These are phyloP conservation scores for Leucania comma DNA, from an alignment of 2,888 invertebrate species.

Conservation along the genomic window DNA sequence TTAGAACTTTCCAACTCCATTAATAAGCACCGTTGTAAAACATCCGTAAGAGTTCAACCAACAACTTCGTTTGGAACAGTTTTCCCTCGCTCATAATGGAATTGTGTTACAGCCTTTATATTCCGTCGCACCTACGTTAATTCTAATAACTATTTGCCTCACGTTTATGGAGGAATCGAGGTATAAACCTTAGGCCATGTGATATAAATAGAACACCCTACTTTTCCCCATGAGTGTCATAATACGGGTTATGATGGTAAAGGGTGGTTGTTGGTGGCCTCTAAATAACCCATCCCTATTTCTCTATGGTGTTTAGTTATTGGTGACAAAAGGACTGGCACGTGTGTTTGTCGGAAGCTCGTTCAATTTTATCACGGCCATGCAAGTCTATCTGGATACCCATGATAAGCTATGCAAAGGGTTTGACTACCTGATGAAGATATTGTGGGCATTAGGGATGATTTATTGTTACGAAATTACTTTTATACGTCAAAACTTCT, in stretches of 20 bases:
- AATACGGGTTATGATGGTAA: slow-evolving; percentile 21
- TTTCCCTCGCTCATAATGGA: slow-evolving; percentile 47
- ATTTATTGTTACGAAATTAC: too few relatives aligned
- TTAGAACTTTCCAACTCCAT: slow-evolving; percentile 51
- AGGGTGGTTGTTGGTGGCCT: slow-evolving; percentile 7
- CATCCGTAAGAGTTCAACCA: slow-evolving; percentile 50
- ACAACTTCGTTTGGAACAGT: slow-evolving; percentile 45
- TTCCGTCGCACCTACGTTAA: slow-evolving; percentile 49
- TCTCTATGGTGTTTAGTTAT: slow-evolving; percentile 3
- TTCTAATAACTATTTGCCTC: slow-evolving; percentile 44
- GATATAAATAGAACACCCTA: slow-evolving; percentile 25
- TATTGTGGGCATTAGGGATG: background rate
- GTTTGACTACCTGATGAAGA: background rate
- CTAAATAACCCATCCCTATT: slow-evolving; percentile 13
- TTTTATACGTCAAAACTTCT: too few relatives aligned
- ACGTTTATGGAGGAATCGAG: slow-evolving; percentile 43
- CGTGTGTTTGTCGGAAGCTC: background rate
- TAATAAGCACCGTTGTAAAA: slow-evolving; percentile 51
- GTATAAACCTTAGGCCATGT: slow-evolving; percentile 22
- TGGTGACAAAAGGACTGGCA: background rate
- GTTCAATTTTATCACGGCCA: background rate
- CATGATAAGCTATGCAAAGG: background rate
- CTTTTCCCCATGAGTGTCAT: slow-evolving; percentile 42
- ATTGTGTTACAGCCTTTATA: slow-evolving; percentile 47
- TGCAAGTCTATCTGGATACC: background rate